Conservation (phyloP, 2,113 vertebrate species). For the Centrocercus urophasianus region DNA sequence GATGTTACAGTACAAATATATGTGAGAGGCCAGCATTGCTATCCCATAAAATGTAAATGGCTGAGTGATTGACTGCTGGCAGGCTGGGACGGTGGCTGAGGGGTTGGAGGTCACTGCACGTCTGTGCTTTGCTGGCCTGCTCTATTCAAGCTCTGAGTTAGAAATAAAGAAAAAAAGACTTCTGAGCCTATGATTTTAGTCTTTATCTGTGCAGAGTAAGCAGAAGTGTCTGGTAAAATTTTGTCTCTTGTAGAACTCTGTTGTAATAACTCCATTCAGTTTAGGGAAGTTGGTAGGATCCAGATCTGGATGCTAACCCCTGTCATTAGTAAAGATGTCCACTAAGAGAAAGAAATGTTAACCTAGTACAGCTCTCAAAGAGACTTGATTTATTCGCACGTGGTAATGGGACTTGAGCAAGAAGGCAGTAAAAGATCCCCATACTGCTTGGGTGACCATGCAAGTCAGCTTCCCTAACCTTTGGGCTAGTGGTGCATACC, state of each 20-base stretch:
- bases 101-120: neutral
- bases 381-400: rapidly evolving
- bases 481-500: neutral
- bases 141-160: neutral
- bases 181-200: neutral
- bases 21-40: slow-evolving; percentile 20
- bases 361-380: neutral
- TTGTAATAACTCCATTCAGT: neutral
- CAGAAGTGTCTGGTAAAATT: neutral
- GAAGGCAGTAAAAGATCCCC: neutral
- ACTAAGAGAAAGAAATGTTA: rapidly evolving
- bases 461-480: neutral
- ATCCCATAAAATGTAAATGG: slow-evolving; percentile 13
- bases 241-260: neutral
- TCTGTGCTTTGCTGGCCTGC: neutral
- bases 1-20: slow-evolving; percentile 53
- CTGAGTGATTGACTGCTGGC: neutral
- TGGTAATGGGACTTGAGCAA: neutral
- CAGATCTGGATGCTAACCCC: neutral
- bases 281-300: neutral
- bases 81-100: neutral
- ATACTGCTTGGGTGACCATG: neutral
- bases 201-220: neutral
- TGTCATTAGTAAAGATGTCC: neutral
- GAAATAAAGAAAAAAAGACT: neutral